Base-by-base conservation (phyloP, 2,888 invertebrate genomes). In the Thecophora atra region DNA sequence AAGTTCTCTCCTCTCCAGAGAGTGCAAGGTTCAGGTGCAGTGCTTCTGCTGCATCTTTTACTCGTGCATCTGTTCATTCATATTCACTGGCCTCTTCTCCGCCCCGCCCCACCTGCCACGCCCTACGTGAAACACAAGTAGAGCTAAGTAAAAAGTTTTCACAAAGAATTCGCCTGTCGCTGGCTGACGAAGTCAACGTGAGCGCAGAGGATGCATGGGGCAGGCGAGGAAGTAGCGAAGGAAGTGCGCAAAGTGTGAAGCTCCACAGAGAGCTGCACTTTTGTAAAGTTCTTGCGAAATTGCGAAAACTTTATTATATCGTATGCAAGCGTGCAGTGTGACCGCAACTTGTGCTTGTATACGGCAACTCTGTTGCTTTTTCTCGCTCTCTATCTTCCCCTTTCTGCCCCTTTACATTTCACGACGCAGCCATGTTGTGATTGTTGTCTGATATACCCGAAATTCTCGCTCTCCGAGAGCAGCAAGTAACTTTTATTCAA, bases 111-210 rank as follows among this genome's bases (percentile, higher is more conserved):
- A 11, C 65, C 51, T 11, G 15, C 30, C 52, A 13, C 28, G 11
- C 42, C 42, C 19, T 26, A 30, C 47, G n/a, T 37, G n/a, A 62
- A 19, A 8, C n/a, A 62, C 62, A 67, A 67, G 37, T 30, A 37
- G 54, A 67, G 67, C 37, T 67, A 37, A 54, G 67, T 67, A 56
- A 67, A 67, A 67, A 67, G 21, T 56, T 67, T 67, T 15, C 37
- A 54, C 54, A 67, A 54, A 67, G 54, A 54, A 37, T 66, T 54
- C 26, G 26, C 13, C 56, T 21, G 17, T 54, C 54, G 30, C 67
- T 54, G 52, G 13, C 30, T 37, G 37, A 37, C 11, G 37, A 37
- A 37, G 37, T 6, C 37, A 37, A 37, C n/a, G n/a, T n/a, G n/a
- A n/a, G n/a, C n/a, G n/a, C n/a, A 37, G 37, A 1, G 11, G 37